Percentiles rank a stretch among this genome's conserved stretches.
Conservation (phyloP, 2,797 vertebrate species). For the Cygnus olor region DNA sequence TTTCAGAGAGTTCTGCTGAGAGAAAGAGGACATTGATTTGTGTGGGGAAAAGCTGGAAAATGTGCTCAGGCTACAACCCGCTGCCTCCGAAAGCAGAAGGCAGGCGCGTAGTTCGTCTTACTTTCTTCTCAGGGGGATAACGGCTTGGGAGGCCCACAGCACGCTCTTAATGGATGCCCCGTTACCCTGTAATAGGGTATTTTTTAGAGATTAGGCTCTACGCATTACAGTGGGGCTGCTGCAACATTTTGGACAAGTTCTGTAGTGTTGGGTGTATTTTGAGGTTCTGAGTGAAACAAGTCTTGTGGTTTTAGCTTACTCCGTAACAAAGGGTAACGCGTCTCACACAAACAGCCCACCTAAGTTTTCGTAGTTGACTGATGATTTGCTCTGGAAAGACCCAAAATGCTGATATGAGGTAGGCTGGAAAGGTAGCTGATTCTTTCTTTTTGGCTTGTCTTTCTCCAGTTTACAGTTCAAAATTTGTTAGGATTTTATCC, state of each 20-base stretch:
- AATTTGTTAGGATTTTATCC: background rate
- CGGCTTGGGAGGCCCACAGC: background rate
- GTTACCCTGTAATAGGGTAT: background rate
- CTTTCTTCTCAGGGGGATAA: background rate
- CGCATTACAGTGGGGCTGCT: background rate
- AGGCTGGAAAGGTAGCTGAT: background rate
- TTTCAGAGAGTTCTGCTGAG: background rate
- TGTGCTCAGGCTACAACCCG: background rate
- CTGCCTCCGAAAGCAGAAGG: background rate
- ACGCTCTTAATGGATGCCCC: background rate
- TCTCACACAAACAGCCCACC: constrained; percentile 42
- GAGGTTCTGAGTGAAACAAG: constrained; percentile 59
- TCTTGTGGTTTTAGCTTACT: constrained; percentile 44
- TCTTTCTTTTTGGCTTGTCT: background rate
- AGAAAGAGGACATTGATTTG: background rate
- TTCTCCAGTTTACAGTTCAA: background rate
- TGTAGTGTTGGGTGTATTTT: constrained; percentile 16
- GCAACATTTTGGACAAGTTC: background rate
- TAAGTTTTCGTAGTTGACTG: constrained; percentile 39
- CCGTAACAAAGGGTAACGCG: background rate
- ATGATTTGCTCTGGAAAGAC: constrained; percentile 59
- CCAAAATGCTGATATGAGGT: constrained; percentile 24
- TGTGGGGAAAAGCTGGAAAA: background rate
- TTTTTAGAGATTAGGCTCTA: background rate
- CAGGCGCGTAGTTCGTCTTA: background rate